Base-by-base conservation (phyloP, 2,113 vertebrate genomes). In the Stegostoma tigrinum region DNA sequence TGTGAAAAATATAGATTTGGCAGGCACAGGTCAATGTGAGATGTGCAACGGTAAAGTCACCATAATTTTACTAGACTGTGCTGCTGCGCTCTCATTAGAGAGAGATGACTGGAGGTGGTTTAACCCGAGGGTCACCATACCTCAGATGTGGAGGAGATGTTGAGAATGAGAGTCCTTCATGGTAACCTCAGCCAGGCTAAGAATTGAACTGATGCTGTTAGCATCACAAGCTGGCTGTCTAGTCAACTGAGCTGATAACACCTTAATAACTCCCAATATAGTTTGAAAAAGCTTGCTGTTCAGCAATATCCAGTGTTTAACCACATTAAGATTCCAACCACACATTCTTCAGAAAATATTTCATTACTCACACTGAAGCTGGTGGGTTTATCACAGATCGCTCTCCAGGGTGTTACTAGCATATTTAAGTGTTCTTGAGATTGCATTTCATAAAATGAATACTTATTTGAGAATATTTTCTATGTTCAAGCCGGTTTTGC, bases 281-380 rank as follows among this genome's bases (percentile, higher is more conserved):
- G 5, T 61, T 45, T 94, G 12, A 94, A 30, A 30, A n/a, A 45
- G 42, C 55, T 6, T 64, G 90, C 15, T 24, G 91, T 70, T 42
- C 34, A 42, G 52, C 52, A 90, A 61, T 64, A 45, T 5, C 80
- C 19, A 5, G 15, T 38, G n/a, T 17, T 90, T 90, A 90, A n/a
- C n/a, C 91, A 68, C 38, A 70, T 68, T 94, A 70, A 70, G 21
- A 94, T 94, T 70, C 67, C 70, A 94, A 94, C 3, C 38, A 27
- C 66, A 94, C 45, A 23, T 24, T 38, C 93, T 94, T 23, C 5
- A 0, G 64, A 94, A n/a, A 70, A 94, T 70, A 24, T 70, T 67
- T 70, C 24, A 94, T 45, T 94, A 68, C 93, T 94, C 66, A 70
- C 24, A 94, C 38, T 70, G 93, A 94, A 70, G 66, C 93, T 70